phyloP scores from a whole-genome alignment of 2,888 invertebrate genomes.

The Azorinus chamasolen region DNA sequence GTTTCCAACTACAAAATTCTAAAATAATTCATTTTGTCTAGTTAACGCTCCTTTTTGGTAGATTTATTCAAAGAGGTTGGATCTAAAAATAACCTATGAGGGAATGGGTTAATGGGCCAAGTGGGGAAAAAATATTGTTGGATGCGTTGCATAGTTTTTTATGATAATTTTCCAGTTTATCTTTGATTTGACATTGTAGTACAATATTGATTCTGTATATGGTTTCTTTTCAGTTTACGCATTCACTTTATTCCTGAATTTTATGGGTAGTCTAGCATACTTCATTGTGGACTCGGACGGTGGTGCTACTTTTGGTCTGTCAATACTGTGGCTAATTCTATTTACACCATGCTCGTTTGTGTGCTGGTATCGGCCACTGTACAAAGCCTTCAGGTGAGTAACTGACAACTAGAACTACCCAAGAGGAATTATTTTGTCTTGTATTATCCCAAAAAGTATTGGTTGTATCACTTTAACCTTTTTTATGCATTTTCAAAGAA shows the following conservation, averaged over 20 bases:
- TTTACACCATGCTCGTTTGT: conserved; percentile 99
- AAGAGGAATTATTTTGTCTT: background rate
- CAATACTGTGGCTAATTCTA: conserved; percentile 94
- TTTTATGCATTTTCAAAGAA: too few species aligned
- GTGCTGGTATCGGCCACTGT: conserved; percentile 99
- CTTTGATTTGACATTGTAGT: too few species aligned
- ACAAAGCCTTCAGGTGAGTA: conserved; percentile 96
- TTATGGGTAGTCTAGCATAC: conserved; percentile 94
- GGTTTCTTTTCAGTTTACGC: conserved; percentile 93
- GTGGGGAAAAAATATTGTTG: too few species aligned
- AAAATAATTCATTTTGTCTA: too few species aligned
- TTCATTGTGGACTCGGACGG: conserved; percentile 88
- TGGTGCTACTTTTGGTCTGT: conserved; percentile 93
- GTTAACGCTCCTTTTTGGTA: too few species aligned
- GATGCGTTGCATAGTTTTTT: too few species aligned
- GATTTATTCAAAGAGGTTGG: too few species aligned
- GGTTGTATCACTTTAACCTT: conserved; percentile 1
- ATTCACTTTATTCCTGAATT: conserved; percentile 93
- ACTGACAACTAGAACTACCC: background rate
- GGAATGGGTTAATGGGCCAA: too few species aligned
- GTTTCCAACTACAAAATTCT: too few species aligned
- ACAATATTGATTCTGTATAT: too few species aligned
- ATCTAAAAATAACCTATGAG: too few species aligned
- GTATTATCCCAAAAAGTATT: background rate
- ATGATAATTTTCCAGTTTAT: too few species aligned